Base-by-base conservation (phyloP, 2,888 invertebrate genomes). In the Xanthorhoe designata region DNA sequence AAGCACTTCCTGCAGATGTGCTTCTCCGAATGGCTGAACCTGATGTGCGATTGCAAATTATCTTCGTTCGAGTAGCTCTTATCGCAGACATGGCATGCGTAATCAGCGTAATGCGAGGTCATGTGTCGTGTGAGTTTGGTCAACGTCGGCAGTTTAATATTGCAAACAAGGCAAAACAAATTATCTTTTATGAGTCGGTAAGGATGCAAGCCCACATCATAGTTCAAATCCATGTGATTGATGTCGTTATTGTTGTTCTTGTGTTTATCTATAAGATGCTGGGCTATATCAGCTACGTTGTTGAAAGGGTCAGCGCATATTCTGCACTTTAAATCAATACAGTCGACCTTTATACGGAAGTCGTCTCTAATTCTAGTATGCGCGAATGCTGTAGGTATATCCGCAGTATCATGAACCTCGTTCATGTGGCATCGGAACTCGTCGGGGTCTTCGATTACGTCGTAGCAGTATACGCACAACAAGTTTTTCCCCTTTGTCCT, bases 391-490 rank as follows among this genome's bases (percentile, higher is more conserved):
- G 79, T 81, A 19, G 77, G 72, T 19, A 85, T 74, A 58, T 85
- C 85, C 71, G 81, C 83, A 4, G 65, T 67, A 42, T 72, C 57
- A 68, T 90, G 90, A 8, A 84, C 81, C 1, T 66, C 68, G 45
- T 71, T 76, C 85, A 90, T 86, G 67, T 91, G 91, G 3, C 75
- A 67, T 64, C 89, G 81, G 74, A 84, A 90, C 49, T 64, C 72
- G 2, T 79, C 69, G 4, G 90, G 88, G 47, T 89, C 87, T 24
- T 85, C 80, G 71, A 84, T 87, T 63, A 80, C 81, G 69, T 89
- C 88, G 68, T 84, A 83, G 80, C 92, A 92, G 81, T 89, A 91
- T 15, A 91, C 88, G 80, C 92, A 92, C 75, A 89, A 83, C 84
- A 92, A 86, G 45, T 77, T 75, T 61, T 86, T 85, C 63, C 87